These are phyloP conservation scores for Pelodytes ibericus DNA, from an alignment of 2,797 vertebrate genomes.

Conservation along the genomic window DNA sequence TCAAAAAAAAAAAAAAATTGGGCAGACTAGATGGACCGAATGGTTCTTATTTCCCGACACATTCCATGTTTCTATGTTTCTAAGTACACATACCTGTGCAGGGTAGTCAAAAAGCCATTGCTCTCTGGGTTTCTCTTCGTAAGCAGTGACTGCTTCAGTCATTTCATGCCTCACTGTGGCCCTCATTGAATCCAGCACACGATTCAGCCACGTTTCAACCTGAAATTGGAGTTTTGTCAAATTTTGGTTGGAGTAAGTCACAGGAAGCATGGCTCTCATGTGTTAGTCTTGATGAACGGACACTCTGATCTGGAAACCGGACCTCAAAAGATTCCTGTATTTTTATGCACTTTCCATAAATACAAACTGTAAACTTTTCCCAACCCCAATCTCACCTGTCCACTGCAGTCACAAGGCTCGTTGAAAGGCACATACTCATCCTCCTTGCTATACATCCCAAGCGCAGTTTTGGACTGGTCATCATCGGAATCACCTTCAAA, in stretches of 20 bases:
- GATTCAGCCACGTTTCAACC: conserved; percentile 91
- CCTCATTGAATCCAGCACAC: conserved; percentile 84
- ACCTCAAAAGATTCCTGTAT: too few species aligned
- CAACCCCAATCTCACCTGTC: conserved; percentile 78
- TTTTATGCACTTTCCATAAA: too few species aligned
- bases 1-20: too few species aligned
- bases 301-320: too few species aligned
- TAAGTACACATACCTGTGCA: conserved; percentile 92
- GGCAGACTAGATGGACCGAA: too few species aligned
- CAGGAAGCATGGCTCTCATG: too few species aligned
- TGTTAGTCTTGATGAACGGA: too few species aligned
- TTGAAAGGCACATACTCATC: conserved; percentile 89
- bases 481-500: conserved; percentile 79
- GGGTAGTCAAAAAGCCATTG: conserved; percentile 97
- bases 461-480: conserved; percentile 72
- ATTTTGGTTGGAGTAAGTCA: too few species aligned
- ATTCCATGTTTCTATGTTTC: too few species aligned
- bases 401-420: conserved; percentile 85
- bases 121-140: conserved; percentile 91
- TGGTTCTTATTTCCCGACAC: too few species aligned
- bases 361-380: neutral
- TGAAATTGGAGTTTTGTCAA: too few species aligned
- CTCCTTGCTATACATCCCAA: conserved; percentile 96
- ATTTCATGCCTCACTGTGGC: conserved; percentile 84
- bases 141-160: conserved; percentile 79